phyloP scores from a whole-genome alignment of 2,797 vertebrate species.

The Sorex maritimensis region DNA sequence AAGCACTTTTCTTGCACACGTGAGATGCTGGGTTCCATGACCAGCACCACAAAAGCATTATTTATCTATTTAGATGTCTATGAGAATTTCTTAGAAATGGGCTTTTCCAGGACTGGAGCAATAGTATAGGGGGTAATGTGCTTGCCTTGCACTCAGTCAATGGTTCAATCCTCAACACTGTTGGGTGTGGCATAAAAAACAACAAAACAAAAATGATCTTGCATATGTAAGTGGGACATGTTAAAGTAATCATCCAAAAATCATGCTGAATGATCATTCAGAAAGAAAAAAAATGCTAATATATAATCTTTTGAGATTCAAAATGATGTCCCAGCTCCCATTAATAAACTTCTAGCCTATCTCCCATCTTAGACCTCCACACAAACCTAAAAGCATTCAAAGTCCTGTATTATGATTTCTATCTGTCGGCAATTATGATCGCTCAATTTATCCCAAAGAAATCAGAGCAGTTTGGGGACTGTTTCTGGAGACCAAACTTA shows the following conservation, averaged over 20 bases:
- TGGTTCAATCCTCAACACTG: too few species aligned
- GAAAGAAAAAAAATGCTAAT: neutral
- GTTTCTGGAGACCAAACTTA: too few species aligned
- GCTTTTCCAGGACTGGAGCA: too few species aligned
- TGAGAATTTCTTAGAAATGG: neutral
- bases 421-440: neutral
- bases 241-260: neutral
- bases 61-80: neutral
- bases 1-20: too few species aligned
- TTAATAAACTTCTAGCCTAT: accelerated
- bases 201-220: too few species aligned
- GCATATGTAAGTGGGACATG: neutral
- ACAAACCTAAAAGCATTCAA: neutral
- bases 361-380: neutral
- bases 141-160: too few species aligned
- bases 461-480: neutral
- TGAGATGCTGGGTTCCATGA: too few species aligned
- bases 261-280: neutral
- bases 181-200: too few species aligned
- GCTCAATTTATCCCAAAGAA: neutral
- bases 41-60: too few species aligned
- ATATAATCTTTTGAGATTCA: neutral
- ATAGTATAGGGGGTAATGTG: too few species aligned
- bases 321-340: neutral
- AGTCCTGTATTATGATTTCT: neutral